A percentile compares a stretch with the other conserved stretches of the same genome.
Evolutionary conservation across 2,797 vertebrate species (phyloP).

Genomic region (Acanthurus tractus): DNA sequence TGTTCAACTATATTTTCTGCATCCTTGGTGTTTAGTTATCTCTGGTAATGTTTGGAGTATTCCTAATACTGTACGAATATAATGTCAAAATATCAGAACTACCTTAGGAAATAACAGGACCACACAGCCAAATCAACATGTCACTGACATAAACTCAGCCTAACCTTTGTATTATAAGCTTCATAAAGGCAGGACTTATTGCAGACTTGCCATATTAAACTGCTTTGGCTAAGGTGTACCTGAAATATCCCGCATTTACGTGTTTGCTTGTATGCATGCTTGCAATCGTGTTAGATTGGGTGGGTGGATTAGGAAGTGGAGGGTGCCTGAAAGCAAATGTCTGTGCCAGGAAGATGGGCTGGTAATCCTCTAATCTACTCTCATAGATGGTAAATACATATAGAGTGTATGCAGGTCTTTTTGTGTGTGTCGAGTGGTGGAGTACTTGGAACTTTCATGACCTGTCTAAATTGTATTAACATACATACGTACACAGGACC

Average conservation of each 20-base stretch:
- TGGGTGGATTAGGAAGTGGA: constrained; percentile 19
- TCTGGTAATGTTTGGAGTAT: no score
- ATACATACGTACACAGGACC: background rate
- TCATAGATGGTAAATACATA: background rate
- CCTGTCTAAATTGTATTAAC: no score
- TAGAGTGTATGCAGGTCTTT: no score
- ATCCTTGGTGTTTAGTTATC: no score
- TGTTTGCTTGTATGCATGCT: no score
- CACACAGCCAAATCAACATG: background rate
- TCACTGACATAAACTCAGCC: background rate
- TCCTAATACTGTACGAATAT: no score
- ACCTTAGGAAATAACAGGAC: background rate
- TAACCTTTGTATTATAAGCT: background rate
- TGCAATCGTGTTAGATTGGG: background rate
- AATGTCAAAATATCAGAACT: no score
- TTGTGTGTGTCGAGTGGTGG: no score
- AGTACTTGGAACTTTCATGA: no score
- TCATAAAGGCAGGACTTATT: background rate
- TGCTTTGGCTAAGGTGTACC: constrained; percentile 9
- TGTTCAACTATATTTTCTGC: no score
- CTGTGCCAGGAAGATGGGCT: constrained; percentile 24
- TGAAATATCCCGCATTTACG: background rate
- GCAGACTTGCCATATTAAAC: background rate
- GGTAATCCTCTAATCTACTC: constrained; percentile 34
- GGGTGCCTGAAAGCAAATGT: constrained; percentile 25